Percentiles rank a stretch among this genome's conserved stretches.
Evolutionary conservation across 2,888 invertebrate species (phyloP).

Genomic region (Torymus aiolomorphi): DNA sequence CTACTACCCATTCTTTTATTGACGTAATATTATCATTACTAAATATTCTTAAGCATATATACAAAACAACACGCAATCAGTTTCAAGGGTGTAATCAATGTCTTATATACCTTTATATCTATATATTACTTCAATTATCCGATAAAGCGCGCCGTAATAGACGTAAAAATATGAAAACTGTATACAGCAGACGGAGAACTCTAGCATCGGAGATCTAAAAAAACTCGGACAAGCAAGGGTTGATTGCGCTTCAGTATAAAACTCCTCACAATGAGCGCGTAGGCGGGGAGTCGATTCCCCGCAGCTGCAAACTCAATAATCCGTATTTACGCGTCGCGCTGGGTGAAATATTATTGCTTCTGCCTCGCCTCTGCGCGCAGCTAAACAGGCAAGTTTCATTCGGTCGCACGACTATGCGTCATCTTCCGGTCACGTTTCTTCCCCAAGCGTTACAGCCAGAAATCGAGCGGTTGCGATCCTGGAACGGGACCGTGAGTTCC

Average conservation of each 20-base stretch:
- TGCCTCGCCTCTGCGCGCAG: background rate
- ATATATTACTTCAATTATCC: no score
- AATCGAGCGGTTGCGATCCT: conserved; percentile 30
- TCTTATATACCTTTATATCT: no score
- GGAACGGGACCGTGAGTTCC: conserved; percentile 35
- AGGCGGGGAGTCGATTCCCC: background rate
- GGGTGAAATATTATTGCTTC: conserved; percentile 36
- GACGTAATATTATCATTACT: no score
- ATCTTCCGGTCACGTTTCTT: conserved; percentile 64
- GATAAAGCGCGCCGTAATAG: no score
- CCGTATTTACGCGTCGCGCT: conserved; percentile 28
- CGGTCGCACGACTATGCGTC: conserved; percentile 45
- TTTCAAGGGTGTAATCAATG: no score
- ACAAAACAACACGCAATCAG: no score
- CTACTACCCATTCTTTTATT: no score
- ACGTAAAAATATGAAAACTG: no score
- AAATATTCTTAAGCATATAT: no score
- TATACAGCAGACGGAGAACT: background rate
- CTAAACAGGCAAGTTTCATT: conserved; percentile 41
- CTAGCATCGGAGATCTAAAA: background rate
- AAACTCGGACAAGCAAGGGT: no score
- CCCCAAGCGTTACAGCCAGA: conserved; percentile 49
- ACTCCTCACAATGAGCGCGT: background rate
- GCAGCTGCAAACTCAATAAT: conserved; percentile 30
- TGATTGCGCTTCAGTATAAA: no score